phyloP scores from a whole-genome alignment of 1,140 invertebrate species.

The Venustaconcha ellipsiformis region DNA sequence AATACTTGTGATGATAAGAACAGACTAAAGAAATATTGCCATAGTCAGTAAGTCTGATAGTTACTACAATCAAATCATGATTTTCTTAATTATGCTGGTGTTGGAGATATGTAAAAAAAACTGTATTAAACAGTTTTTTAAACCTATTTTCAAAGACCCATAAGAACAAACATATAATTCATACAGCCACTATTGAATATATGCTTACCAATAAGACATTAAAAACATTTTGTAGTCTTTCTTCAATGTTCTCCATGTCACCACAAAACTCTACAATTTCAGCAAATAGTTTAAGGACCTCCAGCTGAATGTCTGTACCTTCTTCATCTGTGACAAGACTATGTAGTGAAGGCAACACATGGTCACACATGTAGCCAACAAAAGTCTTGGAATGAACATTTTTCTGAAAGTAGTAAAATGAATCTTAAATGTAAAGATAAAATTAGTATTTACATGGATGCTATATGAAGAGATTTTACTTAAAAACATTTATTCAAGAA shows the following conservation, averaged over 20 bases:
- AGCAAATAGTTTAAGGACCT: conserved; percentile 88
- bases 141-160: too few species aligned
- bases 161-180: background rate
- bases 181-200: background rate
- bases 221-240: conserved; percentile 81
- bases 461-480: too few species aligned
- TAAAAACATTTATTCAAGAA: too few species aligned
- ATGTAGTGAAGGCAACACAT: conserved; percentile 80
- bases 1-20: too few species aligned
- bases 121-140: too few species aligned
- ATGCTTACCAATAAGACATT: conserved; percentile 81
- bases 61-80: too few species aligned
- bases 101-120: too few species aligned
- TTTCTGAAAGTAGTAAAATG: conserved; percentile 74
- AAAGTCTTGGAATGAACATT: conserved; percentile 90
- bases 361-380: conserved; percentile 87
- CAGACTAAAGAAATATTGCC: too few species aligned
- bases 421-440: too few species aligned
- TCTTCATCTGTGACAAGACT: conserved; percentile 67
- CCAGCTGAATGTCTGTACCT: conserved; percentile 80
- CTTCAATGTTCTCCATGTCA: conserved; percentile 79
- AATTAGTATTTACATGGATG: too few species aligned
- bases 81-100: too few species aligned
- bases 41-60: too few species aligned
- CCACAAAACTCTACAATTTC: conserved; percentile 85